These are phyloP conservation scores for Sabatieria punctata DNA, from an alignment of 2,888 invertebrate species.

Conservation along the genomic window DNA sequence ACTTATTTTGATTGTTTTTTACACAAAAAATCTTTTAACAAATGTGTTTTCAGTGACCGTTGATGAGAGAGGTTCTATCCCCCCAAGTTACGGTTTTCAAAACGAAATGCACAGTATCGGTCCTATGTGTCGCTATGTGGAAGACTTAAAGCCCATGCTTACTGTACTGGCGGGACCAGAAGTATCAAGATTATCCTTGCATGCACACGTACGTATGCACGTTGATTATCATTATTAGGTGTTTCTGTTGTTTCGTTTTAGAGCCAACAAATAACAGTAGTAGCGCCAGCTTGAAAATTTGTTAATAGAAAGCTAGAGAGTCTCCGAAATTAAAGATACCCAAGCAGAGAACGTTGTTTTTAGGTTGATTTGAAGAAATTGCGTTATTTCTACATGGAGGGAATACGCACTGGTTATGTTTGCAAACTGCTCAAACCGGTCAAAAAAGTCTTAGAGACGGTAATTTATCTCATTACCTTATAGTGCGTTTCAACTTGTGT, in stretches of 20 bases:
- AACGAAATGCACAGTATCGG: conserved; percentile 65
- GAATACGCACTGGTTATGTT: conserved; percentile 22
- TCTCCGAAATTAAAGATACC: conserved; percentile 10
- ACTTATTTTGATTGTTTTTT: too few species aligned
- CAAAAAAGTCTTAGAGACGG: conserved; percentile 11
- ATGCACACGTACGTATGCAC: neutral
- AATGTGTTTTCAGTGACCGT: too few species aligned
- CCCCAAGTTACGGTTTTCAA: conserved; percentile 48
- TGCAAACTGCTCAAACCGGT: conserved; percentile 15
- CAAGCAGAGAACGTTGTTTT: conserved; percentile 16
- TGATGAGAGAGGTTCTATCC: conserved; percentile 54
- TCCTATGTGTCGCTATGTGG: conserved; percentile 69
- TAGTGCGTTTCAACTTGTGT: too few species aligned
- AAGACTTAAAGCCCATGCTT: conserved; percentile 60
- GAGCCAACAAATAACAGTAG: too few species aligned
- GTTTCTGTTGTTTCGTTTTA: too few species aligned
- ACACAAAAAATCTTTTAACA: too few species aligned
- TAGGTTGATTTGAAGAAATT: conserved; percentile 45
- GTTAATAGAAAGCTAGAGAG: neutral
- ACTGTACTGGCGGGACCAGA: conserved; percentile 39
- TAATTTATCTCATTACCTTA: too few species aligned
- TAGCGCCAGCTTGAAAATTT: too few species aligned
- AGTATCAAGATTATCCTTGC: conserved; percentile 9
- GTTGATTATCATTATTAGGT: conserved; percentile 13
- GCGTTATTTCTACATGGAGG: conserved; percentile 62